Conservation (phyloP, 2,888 invertebrate genomes). For the Platerodrilus igneus region DNA sequence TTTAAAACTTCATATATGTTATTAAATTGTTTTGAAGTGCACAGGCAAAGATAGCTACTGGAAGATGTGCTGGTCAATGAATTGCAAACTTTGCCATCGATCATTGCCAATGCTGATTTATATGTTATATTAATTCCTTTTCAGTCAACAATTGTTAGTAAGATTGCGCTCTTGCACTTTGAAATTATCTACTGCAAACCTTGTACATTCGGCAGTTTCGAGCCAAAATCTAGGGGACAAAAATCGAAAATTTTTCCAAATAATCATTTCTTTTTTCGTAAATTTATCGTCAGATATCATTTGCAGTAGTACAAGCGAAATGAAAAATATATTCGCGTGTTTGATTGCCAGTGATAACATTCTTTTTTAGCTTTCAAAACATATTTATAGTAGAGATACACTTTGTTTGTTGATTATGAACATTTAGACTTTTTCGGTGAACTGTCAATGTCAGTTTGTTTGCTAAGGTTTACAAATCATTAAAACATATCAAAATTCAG, state of each 20-base stretch:
- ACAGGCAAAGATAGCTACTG: too few species aligned
- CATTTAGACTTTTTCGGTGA: too few species aligned
- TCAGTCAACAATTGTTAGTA: slow-evolving; percentile 24
- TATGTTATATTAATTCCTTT: background rate
- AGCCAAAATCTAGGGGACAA: slow-evolving; percentile 27
- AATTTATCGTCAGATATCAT: slow-evolving; percentile 2
- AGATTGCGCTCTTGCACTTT: slow-evolving; percentile 14
- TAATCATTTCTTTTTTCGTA: slow-evolving; percentile 14
- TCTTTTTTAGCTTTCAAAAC: too few species aligned
- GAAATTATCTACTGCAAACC: slow-evolving; percentile 22
- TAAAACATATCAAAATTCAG: too few species aligned
- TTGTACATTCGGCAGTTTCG: slow-evolving; percentile 23
- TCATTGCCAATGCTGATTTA: slow-evolving; percentile 19
- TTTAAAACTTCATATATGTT: too few species aligned
- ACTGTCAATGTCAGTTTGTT: too few species aligned
- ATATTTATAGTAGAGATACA: too few species aligned
- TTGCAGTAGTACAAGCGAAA: slow-evolving; percentile 16
- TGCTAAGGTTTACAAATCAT: too few species aligned
- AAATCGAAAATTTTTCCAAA: slow-evolving; percentile 29
- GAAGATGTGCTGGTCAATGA: slow-evolving; percentile 13
- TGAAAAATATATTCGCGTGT: slow-evolving; percentile 32
- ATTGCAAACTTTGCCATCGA: slow-evolving; percentile 28
- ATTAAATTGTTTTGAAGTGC: too few species aligned
- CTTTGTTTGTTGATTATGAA: too few species aligned
- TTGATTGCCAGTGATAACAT: too few species aligned